phyloP scores from a whole-genome alignment of 1,140 invertebrate genomes.

The Macrocentrus cingulum region DNA sequence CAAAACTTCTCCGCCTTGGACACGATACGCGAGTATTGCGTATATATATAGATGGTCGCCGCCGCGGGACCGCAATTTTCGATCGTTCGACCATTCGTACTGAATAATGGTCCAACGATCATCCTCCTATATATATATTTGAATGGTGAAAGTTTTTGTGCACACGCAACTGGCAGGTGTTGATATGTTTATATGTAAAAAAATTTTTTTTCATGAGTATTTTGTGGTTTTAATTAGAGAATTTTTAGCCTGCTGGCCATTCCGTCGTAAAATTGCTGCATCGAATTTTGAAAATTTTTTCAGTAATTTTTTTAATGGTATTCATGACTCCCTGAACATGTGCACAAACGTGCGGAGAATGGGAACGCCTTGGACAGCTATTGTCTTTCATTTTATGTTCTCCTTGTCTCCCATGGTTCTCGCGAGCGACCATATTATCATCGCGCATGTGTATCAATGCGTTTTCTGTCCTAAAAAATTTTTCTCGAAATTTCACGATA shows the following conservation, averaged over 20 bases:
- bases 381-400: conserved; percentile 46
- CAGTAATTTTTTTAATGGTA: not conserved
- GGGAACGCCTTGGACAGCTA: conserved; percentile 39
- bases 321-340: not conserved
- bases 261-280: too few species aligned
- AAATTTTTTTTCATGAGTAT: not conserved
- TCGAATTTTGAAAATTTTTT: not conserved
- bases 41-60: not conserved
- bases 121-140: not conserved
- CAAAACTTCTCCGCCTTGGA: conserved; percentile 39
- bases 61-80: conserved; percentile 23
- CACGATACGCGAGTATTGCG: conserved; percentile 4
- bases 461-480: too few species aligned
- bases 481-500: too few species aligned
- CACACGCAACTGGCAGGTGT: not conserved
- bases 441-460: conserved; percentile 1
- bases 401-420: conserved; percentile 30
- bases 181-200: not conserved
- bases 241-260: not conserved
- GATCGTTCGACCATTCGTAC: conserved; percentile 20
- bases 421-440: conserved; percentile 22
- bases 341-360: conserved; percentile 7
- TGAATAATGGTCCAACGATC: not conserved
- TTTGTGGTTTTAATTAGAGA: not conserved
- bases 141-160: conserved; percentile 2